These are phyloP conservation scores for Spondyliosoma cantharus DNA, from an alignment of 2,797 vertebrate species.

Conservation along the genomic window DNA sequence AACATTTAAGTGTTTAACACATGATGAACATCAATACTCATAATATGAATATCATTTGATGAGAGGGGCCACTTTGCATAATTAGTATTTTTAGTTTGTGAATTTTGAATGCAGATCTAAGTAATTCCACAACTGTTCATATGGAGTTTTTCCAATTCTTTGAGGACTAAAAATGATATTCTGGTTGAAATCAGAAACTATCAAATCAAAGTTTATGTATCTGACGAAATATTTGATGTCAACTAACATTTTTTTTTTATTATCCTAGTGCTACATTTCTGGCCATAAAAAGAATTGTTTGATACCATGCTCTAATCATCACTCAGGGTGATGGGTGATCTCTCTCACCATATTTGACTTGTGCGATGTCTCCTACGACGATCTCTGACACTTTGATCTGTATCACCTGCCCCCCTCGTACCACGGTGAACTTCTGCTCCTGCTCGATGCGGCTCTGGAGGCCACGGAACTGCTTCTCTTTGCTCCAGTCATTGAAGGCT, in stretches of 20 bases:
- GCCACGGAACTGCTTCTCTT: slow-evolving; percentile 98
- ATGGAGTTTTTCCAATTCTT: background rate
- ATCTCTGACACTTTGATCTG: slow-evolving; percentile 94
- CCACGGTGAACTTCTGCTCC: slow-evolving; percentile 94
- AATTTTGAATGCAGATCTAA: too few species aligned
- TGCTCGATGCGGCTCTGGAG: slow-evolving; percentile 98
- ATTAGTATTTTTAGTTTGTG: too few species aligned
- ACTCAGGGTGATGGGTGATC: background rate
- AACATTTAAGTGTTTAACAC: too few species aligned
- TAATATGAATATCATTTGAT: too few species aligned
- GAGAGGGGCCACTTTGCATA: too few species aligned
- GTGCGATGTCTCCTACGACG: slow-evolving; percentile 94
- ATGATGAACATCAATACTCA: too few species aligned
- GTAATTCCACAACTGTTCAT: too few species aligned
- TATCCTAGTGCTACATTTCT: background rate
- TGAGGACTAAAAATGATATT: background rate
- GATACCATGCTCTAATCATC: background rate
- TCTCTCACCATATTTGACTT: slow-evolving; percentile 93
- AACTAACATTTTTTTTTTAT: too few species aligned
- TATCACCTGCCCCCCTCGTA: slow-evolving; percentile 90
- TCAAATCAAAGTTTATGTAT: background rate
- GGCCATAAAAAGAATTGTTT: background rate
- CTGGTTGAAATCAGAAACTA: background rate
- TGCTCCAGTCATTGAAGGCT: slow-evolving; percentile 99
- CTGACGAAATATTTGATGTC: background rate